phyloP scores from a whole-genome alignment of 2,113 vertebrate species.

The Sciurus niger region DNA sequence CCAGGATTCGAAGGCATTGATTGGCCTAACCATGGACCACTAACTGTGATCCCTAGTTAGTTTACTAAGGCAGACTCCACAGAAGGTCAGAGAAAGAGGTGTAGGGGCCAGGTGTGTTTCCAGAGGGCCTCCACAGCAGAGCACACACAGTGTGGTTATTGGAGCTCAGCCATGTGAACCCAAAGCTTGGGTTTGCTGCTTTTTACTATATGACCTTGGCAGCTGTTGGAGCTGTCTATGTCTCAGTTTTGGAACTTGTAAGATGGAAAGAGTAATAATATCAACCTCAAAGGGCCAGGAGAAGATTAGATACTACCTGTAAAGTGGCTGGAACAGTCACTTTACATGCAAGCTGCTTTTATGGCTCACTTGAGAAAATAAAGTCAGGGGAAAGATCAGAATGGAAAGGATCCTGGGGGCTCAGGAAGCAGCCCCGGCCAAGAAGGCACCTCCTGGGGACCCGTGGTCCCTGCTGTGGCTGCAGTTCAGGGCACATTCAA shows the following conservation, averaged over 20 bases:
- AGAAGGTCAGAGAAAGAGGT: background rate
- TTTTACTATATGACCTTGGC: background rate
- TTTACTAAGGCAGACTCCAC: background rate
- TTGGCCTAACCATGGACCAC: background rate
- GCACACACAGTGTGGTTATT: background rate
- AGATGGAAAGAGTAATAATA: background rate
- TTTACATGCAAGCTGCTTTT: background rate
- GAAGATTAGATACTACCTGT: background rate
- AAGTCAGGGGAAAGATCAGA: background rate
- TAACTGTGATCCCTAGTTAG: background rate
- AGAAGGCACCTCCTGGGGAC: background rate
- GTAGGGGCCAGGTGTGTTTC: background rate
- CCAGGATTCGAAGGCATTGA: background rate
- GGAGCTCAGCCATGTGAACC: background rate
- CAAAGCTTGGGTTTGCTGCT: background rate
- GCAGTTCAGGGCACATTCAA: rapidly evolving
- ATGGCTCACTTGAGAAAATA: background rate
- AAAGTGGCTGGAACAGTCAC: background rate
- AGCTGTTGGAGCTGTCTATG: background rate
- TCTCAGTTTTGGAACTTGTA: background rate
- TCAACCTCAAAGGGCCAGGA: background rate
- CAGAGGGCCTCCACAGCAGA: background rate
- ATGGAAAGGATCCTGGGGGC: background rate
- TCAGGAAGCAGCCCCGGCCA: background rate
- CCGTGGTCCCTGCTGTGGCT: background rate